Evolutionary conservation across 2,113 vertebrate genomes (phyloP), one percentile per base, ranked within the genome.

Genomic region (Asarcornis scutulata): DNA sequence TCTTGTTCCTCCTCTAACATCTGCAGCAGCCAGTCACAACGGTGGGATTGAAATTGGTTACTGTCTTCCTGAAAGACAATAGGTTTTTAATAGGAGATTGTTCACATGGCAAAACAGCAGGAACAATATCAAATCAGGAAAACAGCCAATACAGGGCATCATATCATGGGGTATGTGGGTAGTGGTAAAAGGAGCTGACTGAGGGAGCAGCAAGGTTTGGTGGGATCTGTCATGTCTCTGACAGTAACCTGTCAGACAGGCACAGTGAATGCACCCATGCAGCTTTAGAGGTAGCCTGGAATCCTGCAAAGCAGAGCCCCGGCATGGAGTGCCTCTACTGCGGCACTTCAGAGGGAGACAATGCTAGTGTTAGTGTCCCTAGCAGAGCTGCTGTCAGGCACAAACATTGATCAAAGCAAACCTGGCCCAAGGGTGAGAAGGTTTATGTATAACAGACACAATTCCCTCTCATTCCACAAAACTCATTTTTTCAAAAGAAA

Each of bases 1-100:
- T 60, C 52, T 44, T 66, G 17, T 14, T 64, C 31, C 8, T 83
- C 21, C 6, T 42, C 44, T 79, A 63, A 55, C 17, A 42, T 11
- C 48, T n/a, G 13, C 25, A 64, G 16, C 1, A 0, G 56, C 21
- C n/a, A n/a, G 36, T 58, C 1, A 0, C 22, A 32, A 8, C 29
- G 10, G 27, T 67, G 64, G 46, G 27, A 66, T 52, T 80, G 68
- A 26, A 26, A 2, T 60, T 34, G 48, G n/a, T 66, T 75, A 29
- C 5, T 36, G 26, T 32, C 62, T 80, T 84, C 50, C 21, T 48
- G n/a, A 64, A 69, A 40, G 42, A 14, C 10, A 34, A 11, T 31
- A 68, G 20, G 8, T 87, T 46, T 79, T 56, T 31, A 77, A 22
- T 20, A 34, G 32, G 12, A 59, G 8, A 14, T 40, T 80, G 36